phyloP scores from a whole-genome alignment of 2,113 vertebrate species.

The Spilogale gracilis region DNA sequence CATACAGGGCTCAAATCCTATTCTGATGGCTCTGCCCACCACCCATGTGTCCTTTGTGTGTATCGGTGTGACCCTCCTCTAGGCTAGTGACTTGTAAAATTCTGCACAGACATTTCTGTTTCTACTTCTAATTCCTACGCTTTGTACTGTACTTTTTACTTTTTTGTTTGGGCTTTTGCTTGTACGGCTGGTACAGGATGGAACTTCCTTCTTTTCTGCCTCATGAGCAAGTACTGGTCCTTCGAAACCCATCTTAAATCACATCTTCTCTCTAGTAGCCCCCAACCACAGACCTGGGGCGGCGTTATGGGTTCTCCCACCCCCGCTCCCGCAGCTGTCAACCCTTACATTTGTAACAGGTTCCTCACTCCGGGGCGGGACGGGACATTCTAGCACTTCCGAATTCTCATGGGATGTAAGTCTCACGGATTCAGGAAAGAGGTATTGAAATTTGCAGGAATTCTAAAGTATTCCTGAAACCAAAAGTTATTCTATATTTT shows the following conservation, averaged over 20 bases:
- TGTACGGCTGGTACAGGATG: background rate
- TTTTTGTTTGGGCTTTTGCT: background rate
- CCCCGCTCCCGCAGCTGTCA: rapidly evolving
- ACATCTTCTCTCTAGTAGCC: background rate
- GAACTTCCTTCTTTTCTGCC: background rate
- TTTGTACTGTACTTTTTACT: too few relatives aligned
- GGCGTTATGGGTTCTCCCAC: rapidly evolving
- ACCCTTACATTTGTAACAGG: background rate
- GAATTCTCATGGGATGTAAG: background rate
- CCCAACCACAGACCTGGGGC: background rate
- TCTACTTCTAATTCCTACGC: background rate
- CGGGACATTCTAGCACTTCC: background rate
- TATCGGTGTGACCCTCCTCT: too few relatives aligned
- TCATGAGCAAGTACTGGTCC: background rate
- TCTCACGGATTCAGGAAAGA: background rate
- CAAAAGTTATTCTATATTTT: background rate
- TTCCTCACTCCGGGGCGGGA: background rate
- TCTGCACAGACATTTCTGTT: background rate
- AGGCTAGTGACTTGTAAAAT: too few relatives aligned
- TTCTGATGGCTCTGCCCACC: rapidly evolving
- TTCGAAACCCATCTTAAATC: background rate
- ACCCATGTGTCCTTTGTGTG: rapidly evolving
- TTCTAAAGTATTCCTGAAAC: background rate
- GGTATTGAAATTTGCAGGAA: background rate
- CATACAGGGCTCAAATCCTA: rapidly evolving